phyloP scores from a whole-genome alignment of 92 coral and sea anemone species.

The Siderastrea siderea region DNA sequence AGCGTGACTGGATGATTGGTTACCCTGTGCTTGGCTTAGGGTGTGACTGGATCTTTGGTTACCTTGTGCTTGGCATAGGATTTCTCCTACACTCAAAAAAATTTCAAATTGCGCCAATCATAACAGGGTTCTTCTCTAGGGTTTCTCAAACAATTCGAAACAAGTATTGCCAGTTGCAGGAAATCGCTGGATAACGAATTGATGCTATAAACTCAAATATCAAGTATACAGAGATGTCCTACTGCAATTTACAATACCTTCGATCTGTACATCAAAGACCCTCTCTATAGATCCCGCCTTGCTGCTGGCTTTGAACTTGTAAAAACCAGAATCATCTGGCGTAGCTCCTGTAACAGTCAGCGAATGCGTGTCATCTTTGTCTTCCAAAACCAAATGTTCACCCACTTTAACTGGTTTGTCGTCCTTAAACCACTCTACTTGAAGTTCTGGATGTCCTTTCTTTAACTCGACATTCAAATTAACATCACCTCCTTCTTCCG shows the following conservation, averaged over 20 bases:
- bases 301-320: conserved; percentile 90
- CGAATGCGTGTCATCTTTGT: conserved; percentile 58
- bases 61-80: too few species aligned
- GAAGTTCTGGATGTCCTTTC: conserved; percentile 89
- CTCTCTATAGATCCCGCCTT: conserved; percentile 88
- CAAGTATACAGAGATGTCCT: too few species aligned
- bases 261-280: conserved; percentile 78
- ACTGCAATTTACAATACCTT: conserved; percentile 70
- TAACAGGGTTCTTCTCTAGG: too few species aligned
- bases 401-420: conserved; percentile 73
- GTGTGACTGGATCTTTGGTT: too few species aligned
- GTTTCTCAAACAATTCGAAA: too few species aligned
- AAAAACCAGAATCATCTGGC: conserved; percentile 87
- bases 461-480: conserved; percentile 78
- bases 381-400: conserved; percentile 65
- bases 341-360: conserved; percentile 69
- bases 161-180: too few species aligned
- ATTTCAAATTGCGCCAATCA: too few species aligned
- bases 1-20: too few species aligned
- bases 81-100: too few species aligned
- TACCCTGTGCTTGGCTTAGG: too few species aligned
- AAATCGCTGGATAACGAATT: too few species aligned
- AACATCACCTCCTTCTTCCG: conserved; percentile 81
- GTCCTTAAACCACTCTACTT: conserved; percentile 92
- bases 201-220: too few species aligned